Base-by-base conservation (phyloP, 2,113 vertebrate genomes). In the Anoura caudifer region DNA sequence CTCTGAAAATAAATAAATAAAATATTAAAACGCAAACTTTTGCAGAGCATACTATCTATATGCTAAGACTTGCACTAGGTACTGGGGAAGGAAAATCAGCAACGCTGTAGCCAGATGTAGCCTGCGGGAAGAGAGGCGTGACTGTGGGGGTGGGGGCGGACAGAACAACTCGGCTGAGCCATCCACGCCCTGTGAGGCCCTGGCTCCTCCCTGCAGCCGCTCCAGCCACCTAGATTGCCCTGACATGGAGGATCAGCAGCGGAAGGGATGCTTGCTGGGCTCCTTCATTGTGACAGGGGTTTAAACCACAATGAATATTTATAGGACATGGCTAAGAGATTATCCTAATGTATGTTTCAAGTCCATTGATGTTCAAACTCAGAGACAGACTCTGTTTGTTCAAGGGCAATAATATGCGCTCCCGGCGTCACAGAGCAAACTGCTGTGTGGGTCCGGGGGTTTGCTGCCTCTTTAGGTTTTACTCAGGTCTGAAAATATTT, bases 261-360 rank as follows among this genome's bases (percentile, higher is more conserved):
- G 38, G 69, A 50, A 50, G 19, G 69, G 81, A 45, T 43, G 45
- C 4, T 33, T 89, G 11, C 14, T 89, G 82, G 89, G 24, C 19
- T 91, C 28, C 69, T 94, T 86, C 45, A 31, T 50, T 79, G 75
- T 86, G 54, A 83, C 73, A 70, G 63, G 38, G 3, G 33, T 56
- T 91, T 95, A 81, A 95, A 54, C 26, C 73, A 93, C 47, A 15
- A 90, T 92, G 69, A 95, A 95, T 95, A 96, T 92, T 93, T 92
- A 82, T 72, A 95, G n/a, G 88, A 91, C 73, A 81, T 77, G 33
- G 59, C 77, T 96, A 85, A 96, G 63, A 96, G 95, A 94, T 87
- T 92, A 96, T 90, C 81, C n/a, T 90, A 87, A 90, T 91, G 36
- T 89, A 45, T 88, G 56, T 94, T 96, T 94, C 88, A 84, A 94